Evolutionary conservation across 2,113 vertebrate genomes (phyloP).

Genomic region (Clinocottus analis): DNA sequence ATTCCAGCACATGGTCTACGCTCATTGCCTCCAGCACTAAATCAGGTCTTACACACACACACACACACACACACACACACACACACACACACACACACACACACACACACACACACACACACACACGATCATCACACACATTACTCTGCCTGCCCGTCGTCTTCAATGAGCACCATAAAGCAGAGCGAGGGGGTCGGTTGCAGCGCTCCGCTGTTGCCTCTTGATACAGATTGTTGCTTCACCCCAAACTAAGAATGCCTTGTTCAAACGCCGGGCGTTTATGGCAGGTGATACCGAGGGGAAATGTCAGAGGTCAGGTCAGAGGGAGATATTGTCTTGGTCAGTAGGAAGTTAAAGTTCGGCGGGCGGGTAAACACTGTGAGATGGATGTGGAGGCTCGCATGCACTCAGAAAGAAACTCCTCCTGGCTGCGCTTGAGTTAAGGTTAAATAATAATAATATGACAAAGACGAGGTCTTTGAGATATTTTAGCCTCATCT

Average conservation of each 20-base stretch:
- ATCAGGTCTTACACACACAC: slow-evolving; percentile 34
- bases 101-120: neutral
- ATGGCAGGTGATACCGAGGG: slow-evolving; percentile 76
- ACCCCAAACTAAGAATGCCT: slow-evolving; percentile 71
- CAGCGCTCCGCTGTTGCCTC: slow-evolving; percentile 58
- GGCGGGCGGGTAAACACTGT: slow-evolving; percentile 51
- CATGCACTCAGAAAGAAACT: slow-evolving; percentile 6
- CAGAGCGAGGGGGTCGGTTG: slow-evolving; percentile 60
- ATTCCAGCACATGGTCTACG: slow-evolving; percentile 50
- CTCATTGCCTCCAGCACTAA: slow-evolving; percentile 56
- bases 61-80: slow-evolving; percentile 6
- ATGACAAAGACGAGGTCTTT: neutral
- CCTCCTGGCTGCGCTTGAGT: neutral
- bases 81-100: slow-evolving; percentile 14
- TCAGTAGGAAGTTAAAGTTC: slow-evolving; percentile 56
- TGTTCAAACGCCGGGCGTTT: slow-evolving; percentile 74
- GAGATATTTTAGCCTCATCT: neutral
- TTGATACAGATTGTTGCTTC: slow-evolving; percentile 69
- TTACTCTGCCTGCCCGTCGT: slow-evolving; percentile 26
- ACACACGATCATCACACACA: slow-evolving; percentile 25
- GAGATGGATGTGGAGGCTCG: slow-evolving; percentile 45
- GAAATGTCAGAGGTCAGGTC: slow-evolving; percentile 69
- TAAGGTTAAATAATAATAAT: neutral
- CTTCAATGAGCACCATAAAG: slow-evolving; percentile 75
- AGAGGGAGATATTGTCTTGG: slow-evolving; percentile 55